Conservation (phyloP, 2,888 invertebrate genomes). For the Pristionchus entomophagus region DNA sequence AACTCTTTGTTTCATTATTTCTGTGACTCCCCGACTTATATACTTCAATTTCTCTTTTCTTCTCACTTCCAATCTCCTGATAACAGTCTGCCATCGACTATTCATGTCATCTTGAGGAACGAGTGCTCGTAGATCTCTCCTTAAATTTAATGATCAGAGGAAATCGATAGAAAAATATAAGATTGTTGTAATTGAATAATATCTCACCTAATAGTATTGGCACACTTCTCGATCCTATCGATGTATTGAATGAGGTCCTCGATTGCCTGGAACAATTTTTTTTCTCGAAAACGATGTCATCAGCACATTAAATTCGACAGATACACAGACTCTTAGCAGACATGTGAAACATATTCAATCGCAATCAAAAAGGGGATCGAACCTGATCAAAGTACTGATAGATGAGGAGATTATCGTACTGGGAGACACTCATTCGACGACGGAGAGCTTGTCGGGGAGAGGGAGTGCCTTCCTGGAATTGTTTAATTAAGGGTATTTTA, state of each 20-base stretch:
- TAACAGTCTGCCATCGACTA: constrained; percentile 70
- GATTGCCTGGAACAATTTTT: constrained; percentile 51
- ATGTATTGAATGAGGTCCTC: constrained; percentile 69
- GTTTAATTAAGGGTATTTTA: neutral
- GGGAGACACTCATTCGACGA: constrained; percentile 69
- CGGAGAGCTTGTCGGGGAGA: constrained; percentile 60
- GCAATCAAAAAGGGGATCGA: neutral
- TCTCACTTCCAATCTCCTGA: constrained; percentile 68
- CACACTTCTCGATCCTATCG: constrained; percentile 63
- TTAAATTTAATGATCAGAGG: constrained; percentile 49
- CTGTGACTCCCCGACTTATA: too few species aligned
- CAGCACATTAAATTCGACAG: neutral
- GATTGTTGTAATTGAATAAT: neutral
- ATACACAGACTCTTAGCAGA: neutral
- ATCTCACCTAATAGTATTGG: constrained; percentile 66
- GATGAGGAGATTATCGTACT: constrained; percentile 72
- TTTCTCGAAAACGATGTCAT: neutral
- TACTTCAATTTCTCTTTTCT: too few species aligned
- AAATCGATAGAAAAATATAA: neutral
- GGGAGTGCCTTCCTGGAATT: constrained; percentile 54
- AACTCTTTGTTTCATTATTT: too few species aligned
- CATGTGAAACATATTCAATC: neutral
- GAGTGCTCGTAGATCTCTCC: constrained; percentile 68
- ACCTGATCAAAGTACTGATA: constrained; percentile 73
- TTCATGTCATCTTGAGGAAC: constrained; percentile 69